phyloP scores from a whole-genome alignment of 2,888 invertebrate species.

The Callimorpha dominula region DNA sequence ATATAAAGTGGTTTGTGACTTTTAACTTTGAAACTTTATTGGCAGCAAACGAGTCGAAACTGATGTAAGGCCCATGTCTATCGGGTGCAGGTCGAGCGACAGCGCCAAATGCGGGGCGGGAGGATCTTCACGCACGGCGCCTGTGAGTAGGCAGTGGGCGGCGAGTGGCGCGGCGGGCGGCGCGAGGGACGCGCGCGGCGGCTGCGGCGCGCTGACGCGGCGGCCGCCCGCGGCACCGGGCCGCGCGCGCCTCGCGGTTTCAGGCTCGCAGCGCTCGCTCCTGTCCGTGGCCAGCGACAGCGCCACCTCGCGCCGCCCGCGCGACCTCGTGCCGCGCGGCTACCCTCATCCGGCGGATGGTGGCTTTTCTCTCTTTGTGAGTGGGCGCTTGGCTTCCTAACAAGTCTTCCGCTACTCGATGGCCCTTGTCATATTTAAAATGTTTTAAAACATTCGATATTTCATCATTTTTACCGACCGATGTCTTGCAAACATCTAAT shows the following conservation, averaged over 20 bases:
- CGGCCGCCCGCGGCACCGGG: conserved; percentile 58
- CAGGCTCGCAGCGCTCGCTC: conserved; percentile 82
- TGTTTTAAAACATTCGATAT: neutral
- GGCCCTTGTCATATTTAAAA: conserved; percentile 49
- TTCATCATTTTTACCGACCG: neutral
- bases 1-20: neutral
- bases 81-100: conserved; percentile 87
- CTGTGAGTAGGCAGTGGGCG: conserved; percentile 85
- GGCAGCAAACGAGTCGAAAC: conserved; percentile 51
- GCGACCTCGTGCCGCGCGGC: conserved; percentile 74
- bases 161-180: conserved; percentile 77
- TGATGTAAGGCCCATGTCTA: conserved; percentile 51
- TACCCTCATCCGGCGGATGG: conserved; percentile 77
- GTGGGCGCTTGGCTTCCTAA: conserved; percentile 86
- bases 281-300: conserved; percentile 85
- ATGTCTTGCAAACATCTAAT: neutral
- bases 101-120: conserved; percentile 88
- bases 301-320: conserved; percentile 79
- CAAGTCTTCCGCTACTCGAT: conserved; percentile 66
- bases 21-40: conserved; percentile 36
- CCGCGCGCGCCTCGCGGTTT: conserved; percentile 62
- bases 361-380: conserved; percentile 85
- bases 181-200: conserved; percentile 64
- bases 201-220: conserved; percentile 53
- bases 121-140: conserved; percentile 83